Base-by-base conservation (phyloP, 23 tunicate genomes). In the Ascidia mentula region DNA sequence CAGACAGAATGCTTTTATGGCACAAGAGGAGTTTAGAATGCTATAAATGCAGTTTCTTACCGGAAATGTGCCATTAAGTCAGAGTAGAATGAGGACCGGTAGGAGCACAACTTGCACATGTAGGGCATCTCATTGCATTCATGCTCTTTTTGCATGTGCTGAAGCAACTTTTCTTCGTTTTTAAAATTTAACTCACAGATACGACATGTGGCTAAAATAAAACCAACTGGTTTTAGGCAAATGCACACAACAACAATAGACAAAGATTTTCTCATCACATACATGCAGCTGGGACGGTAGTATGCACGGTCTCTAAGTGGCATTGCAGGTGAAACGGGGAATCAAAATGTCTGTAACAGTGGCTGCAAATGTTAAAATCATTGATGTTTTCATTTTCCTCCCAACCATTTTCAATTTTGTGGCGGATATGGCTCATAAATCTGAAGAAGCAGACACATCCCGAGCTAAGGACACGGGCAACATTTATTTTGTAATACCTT, bases 341-440 rank as follows among this genome's bases (percentile, higher is more conserved):
- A 53, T 71, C 79, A 71, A 81, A 90, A 60, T 77, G 86, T 53
- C 90, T 60, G 34, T 85, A 82, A 75, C 96, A 90, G 73, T 90
- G 96, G 28, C 71, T 60, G 77, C 96, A 90, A n/a, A 90, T 85
- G 31, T 84, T 84, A 38, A 80, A 75, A 37, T 79, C 89, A 76
- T 82, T 74, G 3, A 72, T 34, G 69, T 32, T 72, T 65, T 85
- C 90, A 33, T 85, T 90, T 37, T 90, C 80, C 59, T 82, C 72
- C 90, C 87, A 85, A 24, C 69, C 80, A 53, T 85, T 90, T 42
- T 87, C 86, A 46, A 90, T 78, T 59, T 90, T 90, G 34, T 90
- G 96, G 9, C 96, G 85, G 39, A 85, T 80, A 77, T 90, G 96
- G 46, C 96, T 90, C 96, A 90, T 90, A 77, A 90, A 85, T 35